Evolutionary conservation across 2,113 vertebrate genomes (phyloP), one percentile per base, ranked within the genome.

Genomic region (Enhydra lutris): DNA sequence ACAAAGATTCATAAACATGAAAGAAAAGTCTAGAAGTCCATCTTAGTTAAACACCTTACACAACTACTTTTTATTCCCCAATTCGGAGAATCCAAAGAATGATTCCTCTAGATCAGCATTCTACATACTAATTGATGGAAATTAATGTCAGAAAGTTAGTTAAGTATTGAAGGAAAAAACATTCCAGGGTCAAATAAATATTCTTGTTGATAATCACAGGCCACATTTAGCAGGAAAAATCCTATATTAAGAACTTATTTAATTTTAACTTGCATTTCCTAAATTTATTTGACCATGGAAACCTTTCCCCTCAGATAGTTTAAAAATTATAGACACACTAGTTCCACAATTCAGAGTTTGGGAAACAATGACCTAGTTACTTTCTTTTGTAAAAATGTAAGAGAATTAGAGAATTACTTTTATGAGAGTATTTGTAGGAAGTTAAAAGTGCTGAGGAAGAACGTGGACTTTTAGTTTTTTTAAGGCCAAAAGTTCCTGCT

Each of bases 1-100:
- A 97, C 29, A 78, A 79, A 78, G 50, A 97, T 88, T 93, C 34
- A 78, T 45, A 76, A 93, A 71, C 5, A 76, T 80, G 85, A 95
- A 71, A 52, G 24, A 90, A 92, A 86, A 81, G 26, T 91, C 78
- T 87, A 91, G 59, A 36, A 87, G 83, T 61, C 21, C 65, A 90
- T 55, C 29, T 67, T 76, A 59, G 47, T 36, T 45, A 95, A 95
- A 73, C 0, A 80, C 4, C 20, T 45, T 89, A 94, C 4, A 85
- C 4, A 89, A 91, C 18, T 88, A 63, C 26, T 84, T 87, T 93
- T 91, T 36, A 80, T 96, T 84, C 90, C 23, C 29, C n/a, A 97
- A 79, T 36, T 96, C 76, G 94, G 71, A 69, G 91, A 95, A 86
- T 74, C 45, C 78, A 20, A 81, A 91, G n/a, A 91, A 82, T 76